Conservation (phyloP, 2,113 vertebrate genomes). For the Pterophyllum scalare region DNA sequence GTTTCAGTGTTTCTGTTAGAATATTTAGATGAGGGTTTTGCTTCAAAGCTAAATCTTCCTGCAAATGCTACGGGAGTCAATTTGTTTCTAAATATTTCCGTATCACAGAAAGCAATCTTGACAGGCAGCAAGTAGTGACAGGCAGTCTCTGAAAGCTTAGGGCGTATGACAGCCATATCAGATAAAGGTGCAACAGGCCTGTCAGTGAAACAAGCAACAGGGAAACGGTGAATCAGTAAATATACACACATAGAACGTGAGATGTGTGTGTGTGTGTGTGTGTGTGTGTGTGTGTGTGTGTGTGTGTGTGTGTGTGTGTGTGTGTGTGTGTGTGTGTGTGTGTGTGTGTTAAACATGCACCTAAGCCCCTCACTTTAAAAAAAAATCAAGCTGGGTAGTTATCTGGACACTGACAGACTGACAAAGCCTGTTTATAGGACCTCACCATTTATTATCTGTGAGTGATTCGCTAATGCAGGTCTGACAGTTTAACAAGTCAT, state of each 20-base stretch:
- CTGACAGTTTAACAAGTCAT: slow-evolving; percentile 35
- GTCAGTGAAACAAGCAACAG: slow-evolving; percentile 20
- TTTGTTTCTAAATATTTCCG: background rate
- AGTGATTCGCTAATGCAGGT: background rate
- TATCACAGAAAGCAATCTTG: slow-evolving; percentile 53
- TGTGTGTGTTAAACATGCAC: background rate
- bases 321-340: background rate
- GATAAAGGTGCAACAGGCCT: slow-evolving; percentile 45
- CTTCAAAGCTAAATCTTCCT: background rate
- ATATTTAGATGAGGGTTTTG: background rate
- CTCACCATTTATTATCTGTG: slow-evolving; percentile 17
- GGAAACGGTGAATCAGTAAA: background rate
- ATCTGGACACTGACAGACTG: slow-evolving; percentile 17
- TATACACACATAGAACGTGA: background rate
- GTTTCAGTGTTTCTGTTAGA: background rate
- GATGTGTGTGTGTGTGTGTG: background rate
- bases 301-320: background rate
- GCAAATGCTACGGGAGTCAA: slow-evolving; percentile 42
- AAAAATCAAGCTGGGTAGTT: background rate
- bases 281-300: background rate
- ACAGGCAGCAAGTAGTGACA: slow-evolving; percentile 38
- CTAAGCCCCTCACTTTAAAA: background rate
- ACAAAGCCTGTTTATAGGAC: background rate
- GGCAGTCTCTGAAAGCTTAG: slow-evolving; percentile 40
- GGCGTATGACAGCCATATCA: slow-evolving; percentile 28